These are phyloP conservation scores for Pogonophryne albipinna DNA, from an alignment of 2,797 vertebrate genomes.

Conservation along the genomic window DNA sequence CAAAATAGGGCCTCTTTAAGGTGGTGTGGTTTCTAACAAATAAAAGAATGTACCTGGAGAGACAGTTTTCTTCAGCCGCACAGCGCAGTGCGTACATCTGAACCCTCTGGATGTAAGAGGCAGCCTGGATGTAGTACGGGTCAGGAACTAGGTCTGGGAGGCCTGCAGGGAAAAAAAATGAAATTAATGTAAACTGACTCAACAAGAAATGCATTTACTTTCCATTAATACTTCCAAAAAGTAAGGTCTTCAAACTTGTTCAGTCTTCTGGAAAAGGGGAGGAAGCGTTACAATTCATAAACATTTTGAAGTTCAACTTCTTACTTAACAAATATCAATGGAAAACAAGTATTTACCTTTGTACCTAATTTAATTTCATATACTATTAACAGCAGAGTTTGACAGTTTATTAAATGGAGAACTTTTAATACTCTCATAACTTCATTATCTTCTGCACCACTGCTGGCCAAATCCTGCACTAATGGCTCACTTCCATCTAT, in stretches of 20 bases:
- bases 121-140: slow-evolving; percentile 87
- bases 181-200: not conserved
- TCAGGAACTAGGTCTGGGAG: slow-evolving; percentile 89
- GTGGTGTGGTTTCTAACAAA: not conserved
- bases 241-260: not conserved
- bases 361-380: not conserved
- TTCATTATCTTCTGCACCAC: slow-evolving; percentile 14
- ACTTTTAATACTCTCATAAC: not conserved
- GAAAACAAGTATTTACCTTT: not conserved
- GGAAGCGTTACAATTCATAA: not conserved
- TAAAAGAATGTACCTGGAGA: slow-evolving; percentile 81
- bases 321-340: not conserved
- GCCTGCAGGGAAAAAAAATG: slow-evolving; percentile 64
- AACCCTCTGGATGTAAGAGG: slow-evolving; percentile 86
- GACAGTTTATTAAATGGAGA: slow-evolving; percentile 2
- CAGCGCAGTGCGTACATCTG: slow-evolving; percentile 89
- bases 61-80: slow-evolving; percentile 89
- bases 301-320: too few species aligned
- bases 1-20: too few species aligned
- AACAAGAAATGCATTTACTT: not conserved
- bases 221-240: not conserved
- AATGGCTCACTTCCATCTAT: slow-evolving; percentile 17
- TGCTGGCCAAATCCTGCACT: slow-evolving; percentile 9
- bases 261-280: not conserved
- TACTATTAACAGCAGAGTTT: not conserved